These are phyloP conservation scores for Ibycter americanus DNA, from an alignment of 2,797 vertebrate species.

Conservation along the genomic window DNA sequence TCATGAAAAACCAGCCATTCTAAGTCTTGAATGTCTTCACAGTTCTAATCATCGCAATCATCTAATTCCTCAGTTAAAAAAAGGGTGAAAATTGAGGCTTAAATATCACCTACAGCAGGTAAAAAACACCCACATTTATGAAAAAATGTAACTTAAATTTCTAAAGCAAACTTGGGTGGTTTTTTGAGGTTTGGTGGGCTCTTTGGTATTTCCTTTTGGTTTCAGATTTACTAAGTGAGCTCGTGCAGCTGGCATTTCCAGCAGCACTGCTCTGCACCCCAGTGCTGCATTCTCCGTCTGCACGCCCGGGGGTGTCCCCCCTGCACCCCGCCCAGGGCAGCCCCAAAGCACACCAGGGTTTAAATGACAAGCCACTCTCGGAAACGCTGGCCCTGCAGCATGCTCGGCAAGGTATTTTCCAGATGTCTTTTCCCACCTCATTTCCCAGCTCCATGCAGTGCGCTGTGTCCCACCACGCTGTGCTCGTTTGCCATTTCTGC, in stretches of 20 bases:
- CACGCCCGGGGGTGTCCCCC: too few species aligned
- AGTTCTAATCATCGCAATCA: not conserved
- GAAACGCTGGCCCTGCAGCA: not conserved
- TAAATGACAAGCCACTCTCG: not conserved
- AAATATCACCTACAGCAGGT: not conserved
- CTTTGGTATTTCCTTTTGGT: not conserved
- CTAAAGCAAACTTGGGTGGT: not conserved
- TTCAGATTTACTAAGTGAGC: not conserved
- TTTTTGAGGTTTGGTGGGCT: not conserved
- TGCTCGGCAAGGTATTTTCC: not conserved
- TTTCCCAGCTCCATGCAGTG: not conserved
- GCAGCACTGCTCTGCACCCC: not conserved
- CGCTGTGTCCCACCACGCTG: not conserved
- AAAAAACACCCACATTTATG: not conserved
- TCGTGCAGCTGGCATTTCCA: not conserved
- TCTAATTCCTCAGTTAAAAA: not conserved
- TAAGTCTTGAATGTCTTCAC: not conserved
- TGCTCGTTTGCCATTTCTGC: not conserved
- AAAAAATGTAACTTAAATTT: not conserved
- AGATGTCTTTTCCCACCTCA: not conserved
- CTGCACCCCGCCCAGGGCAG: not conserved
- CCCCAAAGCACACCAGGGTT: not conserved
- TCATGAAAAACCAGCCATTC: not conserved
- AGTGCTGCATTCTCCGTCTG: not conserved
- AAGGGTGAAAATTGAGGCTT: not conserved